Evolutionary conservation across 2,797 vertebrate genomes (phyloP), one percentile per base, ranked within the genome.

Genomic region (Peromyscus melanophrys): DNA sequence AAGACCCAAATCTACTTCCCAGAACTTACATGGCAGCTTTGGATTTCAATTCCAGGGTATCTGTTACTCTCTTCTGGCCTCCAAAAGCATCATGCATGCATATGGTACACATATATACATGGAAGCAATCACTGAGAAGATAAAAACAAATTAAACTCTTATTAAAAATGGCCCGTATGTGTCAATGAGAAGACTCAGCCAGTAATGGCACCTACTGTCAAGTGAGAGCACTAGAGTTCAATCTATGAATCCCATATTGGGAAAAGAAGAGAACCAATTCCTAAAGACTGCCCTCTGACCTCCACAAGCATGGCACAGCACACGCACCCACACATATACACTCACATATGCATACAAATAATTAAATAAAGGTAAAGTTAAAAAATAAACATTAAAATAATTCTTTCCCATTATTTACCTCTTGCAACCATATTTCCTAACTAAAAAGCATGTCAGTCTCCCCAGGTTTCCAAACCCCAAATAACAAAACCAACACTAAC

Each of bases 261-360:
- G 31, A 52, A 31, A 86, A 86, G 83, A n/a, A 49, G 12, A 67
- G 46, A 52, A 49, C 6, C 31, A 52, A 69, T 25, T 85, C 6
- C 31, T 49, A 67, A 85, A 25, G 19, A 31, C 37, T 69, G 31
- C 25, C 63, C 46, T 86, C 31, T 52, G 63, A 86, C 21, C 31
- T n/a, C 46, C 21, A 52, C 6, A 52, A 37, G 21, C 6, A 27
- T 86, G 31, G 3, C 43, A 69, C 1, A 3, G 11, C 14, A 2
- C 14, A 5, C 1, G 17, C 16, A 27, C 31, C n/a, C 34, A 9
- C 2, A 5, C 8, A 6, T 1, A 27, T 9, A 55, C 34, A 27
- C 25, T 27, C 34, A 69, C 7, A 71, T 52, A 37, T 27, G n/a
- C 46, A 29, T 52, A 57, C n/a, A 37, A n/a, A 57, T 78, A 77